Evolutionary conservation across 2,797 vertebrate genomes (phyloP).

Genomic region (Cryptoprocta ferox): DNA sequence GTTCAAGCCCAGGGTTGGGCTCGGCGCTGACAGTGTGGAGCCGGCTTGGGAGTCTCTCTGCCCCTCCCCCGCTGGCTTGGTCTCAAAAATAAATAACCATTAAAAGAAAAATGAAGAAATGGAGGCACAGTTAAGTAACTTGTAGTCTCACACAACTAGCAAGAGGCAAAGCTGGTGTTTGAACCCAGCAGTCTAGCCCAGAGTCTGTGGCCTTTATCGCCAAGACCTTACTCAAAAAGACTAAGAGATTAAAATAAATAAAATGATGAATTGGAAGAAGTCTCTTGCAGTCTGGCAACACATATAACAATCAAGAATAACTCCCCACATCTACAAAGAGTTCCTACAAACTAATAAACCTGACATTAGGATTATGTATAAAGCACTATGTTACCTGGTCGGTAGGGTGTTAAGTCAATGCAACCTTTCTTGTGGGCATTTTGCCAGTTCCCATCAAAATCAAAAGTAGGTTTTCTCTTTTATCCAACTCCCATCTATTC

Average conservation of each 20-base stretch:
- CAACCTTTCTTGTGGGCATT: not conserved
- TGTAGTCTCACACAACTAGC: not conserved
- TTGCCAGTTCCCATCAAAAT: slow-evolving; percentile 10
- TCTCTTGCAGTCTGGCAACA: not conserved
- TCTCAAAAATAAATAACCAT: too few species aligned
- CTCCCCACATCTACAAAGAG: not conserved
- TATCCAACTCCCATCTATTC: not conserved
- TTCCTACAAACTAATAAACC: not conserved
- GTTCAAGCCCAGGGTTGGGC: too few species aligned
- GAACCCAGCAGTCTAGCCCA: not conserved
- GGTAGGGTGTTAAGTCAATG: not conserved
- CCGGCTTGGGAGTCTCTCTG: too few species aligned
- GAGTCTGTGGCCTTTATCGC: not conserved
- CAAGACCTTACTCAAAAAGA: not conserved
- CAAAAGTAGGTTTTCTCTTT: not conserved
- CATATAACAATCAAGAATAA: not conserved
- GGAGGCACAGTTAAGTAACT: not conserved
- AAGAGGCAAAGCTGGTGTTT: not conserved
- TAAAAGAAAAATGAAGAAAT: not conserved
- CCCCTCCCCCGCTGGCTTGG: too few species aligned
- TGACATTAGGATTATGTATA: not conserved
- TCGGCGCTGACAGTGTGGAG: too few species aligned
- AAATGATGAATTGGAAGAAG: not conserved
- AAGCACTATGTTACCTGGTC: not conserved
- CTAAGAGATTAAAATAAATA: not conserved